Evolutionary conservation across 2,797 vertebrate genomes (phyloP).

Genomic region (Zalophus californianus): DNA sequence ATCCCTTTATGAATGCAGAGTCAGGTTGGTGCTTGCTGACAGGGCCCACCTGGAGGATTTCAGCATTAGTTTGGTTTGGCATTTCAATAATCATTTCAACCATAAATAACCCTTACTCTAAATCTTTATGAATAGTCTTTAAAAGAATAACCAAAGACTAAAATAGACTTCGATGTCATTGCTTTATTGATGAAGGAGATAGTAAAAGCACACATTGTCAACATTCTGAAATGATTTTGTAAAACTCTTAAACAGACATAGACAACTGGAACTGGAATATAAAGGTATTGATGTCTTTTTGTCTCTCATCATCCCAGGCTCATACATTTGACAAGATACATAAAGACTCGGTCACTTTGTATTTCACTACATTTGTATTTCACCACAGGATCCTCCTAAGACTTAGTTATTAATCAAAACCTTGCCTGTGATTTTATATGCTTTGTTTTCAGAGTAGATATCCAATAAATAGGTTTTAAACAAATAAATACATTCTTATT

Average conservation of each 20-base stretch:
- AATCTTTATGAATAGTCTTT: not conserved
- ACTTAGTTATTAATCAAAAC: constrained; percentile 13
- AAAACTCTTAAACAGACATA: not conserved
- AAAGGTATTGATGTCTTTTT: not conserved
- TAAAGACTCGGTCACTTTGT: not conserved
- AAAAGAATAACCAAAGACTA: constrained; percentile 54
- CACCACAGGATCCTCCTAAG: not conserved
- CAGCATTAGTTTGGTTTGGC: not conserved
- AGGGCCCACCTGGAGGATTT: not conserved
- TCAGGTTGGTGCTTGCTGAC: not conserved
- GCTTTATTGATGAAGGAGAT: not conserved
- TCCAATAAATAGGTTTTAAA: constrained; percentile 13
- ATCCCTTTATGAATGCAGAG: not conserved
- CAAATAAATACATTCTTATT: constrained; percentile 16
- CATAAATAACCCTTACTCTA: not conserved
- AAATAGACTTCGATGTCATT: not conserved
- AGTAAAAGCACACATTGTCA: not conserved
- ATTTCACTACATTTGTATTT: not conserved
- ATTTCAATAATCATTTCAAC: constrained; percentile 36
- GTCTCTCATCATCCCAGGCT: not conserved
- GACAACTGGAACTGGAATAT: not conserved
- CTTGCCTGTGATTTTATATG: not conserved
- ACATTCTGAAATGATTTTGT: not conserved
- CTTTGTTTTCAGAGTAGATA: not conserved
- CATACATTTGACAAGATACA: not conserved